A percentile compares a stretch with the other conserved stretches of the same genome.
phyloP scores from a whole-genome alignment of 1,140 invertebrate species.

The Heliconius himera region DNA sequence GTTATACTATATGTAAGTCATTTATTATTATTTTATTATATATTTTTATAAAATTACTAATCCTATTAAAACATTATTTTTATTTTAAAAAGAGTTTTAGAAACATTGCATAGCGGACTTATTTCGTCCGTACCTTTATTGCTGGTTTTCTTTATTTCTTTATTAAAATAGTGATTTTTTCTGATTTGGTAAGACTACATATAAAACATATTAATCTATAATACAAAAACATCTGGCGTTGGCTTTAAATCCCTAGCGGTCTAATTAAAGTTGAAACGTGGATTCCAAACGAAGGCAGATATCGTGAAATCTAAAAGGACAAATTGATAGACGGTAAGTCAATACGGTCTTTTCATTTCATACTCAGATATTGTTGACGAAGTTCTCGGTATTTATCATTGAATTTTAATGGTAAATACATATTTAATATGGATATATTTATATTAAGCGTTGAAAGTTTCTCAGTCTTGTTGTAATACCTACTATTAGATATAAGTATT shows the following conservation, averaged over 20 bases:
- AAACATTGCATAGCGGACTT: too few species aligned
- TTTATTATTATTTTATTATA: too few species aligned
- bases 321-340: slow-evolving; percentile 8
- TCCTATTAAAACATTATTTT: too few species aligned
- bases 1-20: too few species aligned
- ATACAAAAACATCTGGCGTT: not conserved
- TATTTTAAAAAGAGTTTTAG: too few species aligned
- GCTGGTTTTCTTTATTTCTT: too few species aligned
- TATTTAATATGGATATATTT: not conserved
- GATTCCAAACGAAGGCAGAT: not conserved
- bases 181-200: too few species aligned
- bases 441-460: not conserved
- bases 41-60: too few species aligned
- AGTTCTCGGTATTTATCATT: slow-evolving; percentile 2
- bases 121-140: too few species aligned
- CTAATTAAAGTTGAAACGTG: not conserved
- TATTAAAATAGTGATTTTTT: too few species aligned
- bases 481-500: not conserved
- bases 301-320: not conserved
- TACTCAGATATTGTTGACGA: not conserved
- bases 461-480: not conserved
- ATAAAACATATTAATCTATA: not conserved
- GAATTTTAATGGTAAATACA: not conserved
- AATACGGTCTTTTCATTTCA: slow-evolving; percentile 8
- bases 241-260: not conserved